Conservation (phyloP, 1,140 invertebrate species). For the Pantala flavescens region DNA sequence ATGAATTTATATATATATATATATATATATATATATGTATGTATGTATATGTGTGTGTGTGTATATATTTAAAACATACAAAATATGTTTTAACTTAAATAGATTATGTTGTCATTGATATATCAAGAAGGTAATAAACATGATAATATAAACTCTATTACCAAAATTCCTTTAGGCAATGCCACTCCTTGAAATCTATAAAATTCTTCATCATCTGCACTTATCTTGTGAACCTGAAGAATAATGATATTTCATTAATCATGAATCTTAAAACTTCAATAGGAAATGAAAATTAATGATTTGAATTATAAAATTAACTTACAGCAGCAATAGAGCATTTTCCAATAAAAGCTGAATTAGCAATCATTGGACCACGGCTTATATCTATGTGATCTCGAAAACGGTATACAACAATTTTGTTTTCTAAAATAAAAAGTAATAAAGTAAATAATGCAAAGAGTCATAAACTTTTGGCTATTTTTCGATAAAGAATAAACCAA, state of each 20-base stretch:
- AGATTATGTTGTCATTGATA: too few species aligned
- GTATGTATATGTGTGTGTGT: too few species aligned
- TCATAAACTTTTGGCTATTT: too few species aligned
- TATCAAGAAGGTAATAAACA: too few species aligned
- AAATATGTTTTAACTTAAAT: too few species aligned
- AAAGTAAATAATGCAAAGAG: too few species aligned
- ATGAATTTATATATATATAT: too few species aligned
- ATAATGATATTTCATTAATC: conserved; percentile 15
- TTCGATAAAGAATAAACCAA: too few species aligned
- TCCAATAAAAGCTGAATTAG: conserved; percentile 61
- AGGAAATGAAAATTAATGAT: not conserved
- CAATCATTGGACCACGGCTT: conserved; percentile 79
- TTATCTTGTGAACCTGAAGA: conserved; percentile 51
- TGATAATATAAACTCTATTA: too few species aligned
- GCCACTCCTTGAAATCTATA: conserved; percentile 85
- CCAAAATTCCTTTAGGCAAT: conserved; percentile 58
- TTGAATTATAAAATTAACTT: conserved; percentile 19
- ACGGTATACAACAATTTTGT: conserved; percentile 64
- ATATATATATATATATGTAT: too few species aligned
- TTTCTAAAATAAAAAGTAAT: conserved; percentile 32
- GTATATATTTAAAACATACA: too few species aligned
- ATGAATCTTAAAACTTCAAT: not conserved
- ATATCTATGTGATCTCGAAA: conserved; percentile 81
- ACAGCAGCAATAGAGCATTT: conserved; percentile 59
- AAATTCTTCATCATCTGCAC: conserved; percentile 45